A percentile compares a stretch with the other conserved stretches of the same genome.
Conservation (phyloP, 2,797 vertebrate genomes). For the Naso thynnoides region DNA sequence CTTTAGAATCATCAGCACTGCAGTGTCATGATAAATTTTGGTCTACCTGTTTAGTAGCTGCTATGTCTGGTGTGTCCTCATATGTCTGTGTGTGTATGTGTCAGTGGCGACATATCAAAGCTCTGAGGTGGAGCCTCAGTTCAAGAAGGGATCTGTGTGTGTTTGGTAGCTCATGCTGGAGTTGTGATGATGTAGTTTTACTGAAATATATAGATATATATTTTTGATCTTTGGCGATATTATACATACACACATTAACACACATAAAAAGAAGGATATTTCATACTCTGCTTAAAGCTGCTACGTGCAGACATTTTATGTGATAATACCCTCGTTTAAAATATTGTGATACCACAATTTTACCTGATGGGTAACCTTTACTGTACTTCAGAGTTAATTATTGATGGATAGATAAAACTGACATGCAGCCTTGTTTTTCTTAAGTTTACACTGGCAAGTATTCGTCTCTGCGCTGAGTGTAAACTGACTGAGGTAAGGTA, state of each 20-base stretch:
- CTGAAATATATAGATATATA: neutral
- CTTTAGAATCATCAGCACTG: neutral
- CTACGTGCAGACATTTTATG: too few species aligned
- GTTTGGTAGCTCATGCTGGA: conserved; percentile 1
- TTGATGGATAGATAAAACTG: too few species aligned
- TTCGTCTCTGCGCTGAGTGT: neutral
- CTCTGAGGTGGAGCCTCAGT: neutral
- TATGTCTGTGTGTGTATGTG: conserved; percentile 8
- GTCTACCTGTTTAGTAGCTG: neutral
- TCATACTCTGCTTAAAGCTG: neutral
- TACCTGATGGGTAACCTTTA: neutral
- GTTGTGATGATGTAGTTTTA: neutral
- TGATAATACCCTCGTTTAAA: too few species aligned
- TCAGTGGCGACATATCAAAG: conserved; percentile 4
- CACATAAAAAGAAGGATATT: neutral
- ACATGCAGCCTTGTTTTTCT: neutral
- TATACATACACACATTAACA: too few species aligned
- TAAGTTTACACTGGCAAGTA: neutral
- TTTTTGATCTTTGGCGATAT: too few species aligned
- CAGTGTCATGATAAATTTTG: neutral
- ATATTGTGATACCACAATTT: too few species aligned
- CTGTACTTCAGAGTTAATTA: neutral
- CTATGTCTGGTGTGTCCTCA: neutral
- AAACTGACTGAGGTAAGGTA: neutral
- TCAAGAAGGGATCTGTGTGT: neutral